These are phyloP conservation scores for Bubalus kerabau DNA, from an alignment of 2,113 vertebrate species.

Conservation along the genomic window DNA sequence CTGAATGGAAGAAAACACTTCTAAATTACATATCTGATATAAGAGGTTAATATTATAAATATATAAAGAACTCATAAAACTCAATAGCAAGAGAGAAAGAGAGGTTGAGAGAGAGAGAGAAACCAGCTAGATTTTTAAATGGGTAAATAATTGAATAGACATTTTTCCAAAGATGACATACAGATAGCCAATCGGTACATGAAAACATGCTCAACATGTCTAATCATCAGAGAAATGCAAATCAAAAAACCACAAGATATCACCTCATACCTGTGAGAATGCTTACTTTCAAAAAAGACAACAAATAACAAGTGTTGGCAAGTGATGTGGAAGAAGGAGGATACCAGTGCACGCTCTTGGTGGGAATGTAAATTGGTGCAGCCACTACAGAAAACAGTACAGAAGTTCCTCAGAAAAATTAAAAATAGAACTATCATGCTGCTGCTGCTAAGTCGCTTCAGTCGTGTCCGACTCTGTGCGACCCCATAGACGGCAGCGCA, in stretches of 20 bases:
- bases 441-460: neutral
- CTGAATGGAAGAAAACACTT: neutral
- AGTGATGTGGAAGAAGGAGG: neutral
- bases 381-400: neutral
- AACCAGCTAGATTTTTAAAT: neutral
- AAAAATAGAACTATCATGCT: neutral
- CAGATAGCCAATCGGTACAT: neutral
- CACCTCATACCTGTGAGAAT: neutral
- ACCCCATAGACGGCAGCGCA: neutral
- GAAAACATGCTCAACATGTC: neutral
- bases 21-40: neutral
- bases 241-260: neutral
- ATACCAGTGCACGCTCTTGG: neutral
- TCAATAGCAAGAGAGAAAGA: neutral
- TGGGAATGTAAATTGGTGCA: neutral
- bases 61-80: neutral
- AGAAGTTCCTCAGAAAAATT: neutral
- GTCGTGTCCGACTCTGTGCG: neutral
- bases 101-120: neutral
- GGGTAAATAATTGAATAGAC: neutral
- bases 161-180: neutral
- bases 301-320: neutral
- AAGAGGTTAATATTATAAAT: neutral
- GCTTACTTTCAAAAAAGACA: neutral
- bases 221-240: neutral